Evolutionary conservation across 2,113 vertebrate species (phyloP).

Genomic region (Caracal caracal): DNA sequence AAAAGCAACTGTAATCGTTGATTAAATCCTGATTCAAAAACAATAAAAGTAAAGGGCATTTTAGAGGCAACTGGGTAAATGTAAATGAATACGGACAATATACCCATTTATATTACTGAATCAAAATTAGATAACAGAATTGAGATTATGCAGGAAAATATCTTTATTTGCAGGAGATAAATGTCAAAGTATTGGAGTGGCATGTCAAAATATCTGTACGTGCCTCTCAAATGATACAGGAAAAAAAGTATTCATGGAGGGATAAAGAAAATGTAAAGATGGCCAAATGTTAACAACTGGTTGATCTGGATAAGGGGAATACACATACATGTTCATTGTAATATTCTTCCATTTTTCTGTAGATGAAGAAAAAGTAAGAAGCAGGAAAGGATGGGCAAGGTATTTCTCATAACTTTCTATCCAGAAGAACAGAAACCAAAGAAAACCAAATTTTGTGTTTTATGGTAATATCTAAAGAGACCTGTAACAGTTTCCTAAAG

Average conservation of each 20-base stretch:
- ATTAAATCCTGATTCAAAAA: slow-evolving; percentile 38
- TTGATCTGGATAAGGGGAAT: neutral
- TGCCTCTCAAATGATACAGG: slow-evolving; percentile 43
- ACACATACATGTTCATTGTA: neutral
- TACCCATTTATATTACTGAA: neutral
- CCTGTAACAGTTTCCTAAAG: neutral
- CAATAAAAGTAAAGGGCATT: neutral
- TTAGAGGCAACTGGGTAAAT: neutral
- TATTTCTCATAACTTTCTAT: neutral
- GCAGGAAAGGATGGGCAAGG: neutral
- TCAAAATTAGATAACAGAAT: slow-evolving; percentile 3
- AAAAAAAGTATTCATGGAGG: neutral
- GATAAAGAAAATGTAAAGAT: neutral
- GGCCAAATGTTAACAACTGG: neutral
- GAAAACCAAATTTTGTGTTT: slow-evolving; percentile 6
- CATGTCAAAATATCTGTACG: neutral
- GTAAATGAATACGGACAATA: neutral
- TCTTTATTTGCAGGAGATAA: neutral
- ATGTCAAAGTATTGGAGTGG: neutral
- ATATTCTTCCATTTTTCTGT: neutral
- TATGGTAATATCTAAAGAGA: slow-evolving; percentile 12
- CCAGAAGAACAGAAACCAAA: neutral
- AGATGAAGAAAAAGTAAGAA: neutral
- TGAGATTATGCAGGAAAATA: neutral
- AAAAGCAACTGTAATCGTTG: neutral